Evolutionary conservation across 2,113 vertebrate species (phyloP), one percentile per base, ranked within the genome.

Genomic region (Emydura subglobosa): DNA sequence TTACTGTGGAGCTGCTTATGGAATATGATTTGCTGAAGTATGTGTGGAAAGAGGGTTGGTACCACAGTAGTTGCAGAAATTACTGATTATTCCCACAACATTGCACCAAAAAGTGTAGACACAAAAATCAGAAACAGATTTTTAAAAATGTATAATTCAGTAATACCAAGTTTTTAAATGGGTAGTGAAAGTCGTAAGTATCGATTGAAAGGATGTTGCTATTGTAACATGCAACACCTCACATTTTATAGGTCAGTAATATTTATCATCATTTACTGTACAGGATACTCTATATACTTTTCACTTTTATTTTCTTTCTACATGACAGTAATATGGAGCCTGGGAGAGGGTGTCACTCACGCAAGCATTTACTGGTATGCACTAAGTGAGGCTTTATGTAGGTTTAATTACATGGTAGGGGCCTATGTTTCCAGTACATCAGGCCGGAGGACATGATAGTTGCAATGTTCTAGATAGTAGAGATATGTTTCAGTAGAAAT

Each of bases 161-260:
- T 57, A 85, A 95, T 39, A 34, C 34, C 59, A 92, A 96, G 95
- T 89, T 87, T 85, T 91, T 96, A 89, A 27, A 76, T 93, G 11
- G 13, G 3, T 5, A 1, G 44, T 1, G 39, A 24, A 21, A 51
- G 84, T 53, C n/a, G 39, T 39, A 76, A 94, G 86, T 17, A 51
- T 78, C 59, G 90, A 78, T 29, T 89, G 47, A 95, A 85, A 79
- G 78, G 94, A 91, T 74, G 93, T 93, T 93, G 95, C 95, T 88
- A 93, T 61, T 11, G 0, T 31, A 61, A 92, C 81, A 95, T 93
- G 87, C 85, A 72, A 90, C 86, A 94, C 94, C 39, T 0, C 97
- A 95, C 95, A 96, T 88, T 90, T 93, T 91, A 86, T 94, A 96
- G 96, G 96, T 96, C 88, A 1, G 55, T 34, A 90, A 91, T 89